Conservation (phyloP, 2,888 invertebrate species). For the Lithophane socia region DNA sequence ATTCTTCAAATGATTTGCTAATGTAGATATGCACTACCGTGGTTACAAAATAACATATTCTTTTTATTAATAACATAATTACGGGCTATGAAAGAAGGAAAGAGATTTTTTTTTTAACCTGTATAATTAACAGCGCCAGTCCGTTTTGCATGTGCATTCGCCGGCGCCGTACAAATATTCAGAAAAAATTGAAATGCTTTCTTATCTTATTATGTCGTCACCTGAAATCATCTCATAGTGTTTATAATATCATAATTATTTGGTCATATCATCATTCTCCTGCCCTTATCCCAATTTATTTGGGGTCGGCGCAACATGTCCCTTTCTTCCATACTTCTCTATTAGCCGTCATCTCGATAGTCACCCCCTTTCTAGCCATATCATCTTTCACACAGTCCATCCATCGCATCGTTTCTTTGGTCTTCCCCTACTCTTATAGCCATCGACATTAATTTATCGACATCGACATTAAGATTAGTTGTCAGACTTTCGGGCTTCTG, state of each 20-base stretch:
- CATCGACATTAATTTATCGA: no score
- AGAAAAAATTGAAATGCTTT: not conserved
- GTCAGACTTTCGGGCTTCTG: no score
- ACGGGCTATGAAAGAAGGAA: not conserved
- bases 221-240: not conserved
- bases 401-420: no score
- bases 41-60: not conserved
- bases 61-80: not conserved
- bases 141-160: not conserved
- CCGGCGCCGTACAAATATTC: not conserved
- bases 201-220: conserved; percentile 17
- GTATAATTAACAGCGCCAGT: not conserved
- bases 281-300: no score
- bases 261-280: no score
- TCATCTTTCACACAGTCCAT: no score
- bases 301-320: no score
- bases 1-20: not conserved
- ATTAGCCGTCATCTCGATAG: no score
- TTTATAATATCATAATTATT: conserved; percentile 26
- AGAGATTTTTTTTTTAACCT: not conserved
- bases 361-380: no score
- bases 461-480: no score
- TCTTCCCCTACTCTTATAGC: no score
- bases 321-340: no score
- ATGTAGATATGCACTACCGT: not conserved